Conservation (phyloP, 2,888 invertebrate species). For the Ellobium chinense region DNA sequence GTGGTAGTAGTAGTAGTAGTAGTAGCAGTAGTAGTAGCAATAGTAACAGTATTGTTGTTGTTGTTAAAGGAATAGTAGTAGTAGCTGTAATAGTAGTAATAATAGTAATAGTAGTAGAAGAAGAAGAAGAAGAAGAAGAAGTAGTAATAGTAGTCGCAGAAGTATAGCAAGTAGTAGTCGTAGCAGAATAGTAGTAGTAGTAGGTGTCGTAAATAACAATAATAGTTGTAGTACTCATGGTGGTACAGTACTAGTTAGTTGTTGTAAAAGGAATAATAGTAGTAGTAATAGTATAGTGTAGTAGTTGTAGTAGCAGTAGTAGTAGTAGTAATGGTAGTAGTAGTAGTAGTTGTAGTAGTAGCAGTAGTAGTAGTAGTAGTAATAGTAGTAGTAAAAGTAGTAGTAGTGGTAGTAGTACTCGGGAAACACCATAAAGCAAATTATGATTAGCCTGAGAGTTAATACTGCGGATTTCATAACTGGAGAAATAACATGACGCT, state of each 20-base stretch:
- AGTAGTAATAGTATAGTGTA: neutral
- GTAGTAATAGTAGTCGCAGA: neutral
- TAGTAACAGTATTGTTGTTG: neutral
- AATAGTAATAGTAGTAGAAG: neutral
- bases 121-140: neutral
- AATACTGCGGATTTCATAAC: no score
- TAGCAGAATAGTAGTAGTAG: no score
- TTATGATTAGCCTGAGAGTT: no score
- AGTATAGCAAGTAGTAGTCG: no score
- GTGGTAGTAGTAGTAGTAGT: slow-evolving; percentile 1
- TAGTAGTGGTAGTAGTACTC: slow-evolving; percentile 15
- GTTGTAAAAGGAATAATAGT: neutral
- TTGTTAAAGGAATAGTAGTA: neutral
- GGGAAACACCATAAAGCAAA: no score
- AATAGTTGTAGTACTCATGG: no score
- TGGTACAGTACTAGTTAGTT: neutral
- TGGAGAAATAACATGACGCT: no score
- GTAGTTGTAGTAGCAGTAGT: no score
- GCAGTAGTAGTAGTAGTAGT: slow-evolving; percentile 17
- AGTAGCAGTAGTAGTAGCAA: neutral
- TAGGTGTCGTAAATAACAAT: no score
- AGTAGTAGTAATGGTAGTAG: slow-evolving; percentile 15
- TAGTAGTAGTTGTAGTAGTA: slow-evolving; percentile 17
- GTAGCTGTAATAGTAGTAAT: neutral
- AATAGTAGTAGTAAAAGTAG: slow-evolving; percentile 9